Conservation (phyloP, 2,888 invertebrate species). For the Merodon equestris region DNA sequence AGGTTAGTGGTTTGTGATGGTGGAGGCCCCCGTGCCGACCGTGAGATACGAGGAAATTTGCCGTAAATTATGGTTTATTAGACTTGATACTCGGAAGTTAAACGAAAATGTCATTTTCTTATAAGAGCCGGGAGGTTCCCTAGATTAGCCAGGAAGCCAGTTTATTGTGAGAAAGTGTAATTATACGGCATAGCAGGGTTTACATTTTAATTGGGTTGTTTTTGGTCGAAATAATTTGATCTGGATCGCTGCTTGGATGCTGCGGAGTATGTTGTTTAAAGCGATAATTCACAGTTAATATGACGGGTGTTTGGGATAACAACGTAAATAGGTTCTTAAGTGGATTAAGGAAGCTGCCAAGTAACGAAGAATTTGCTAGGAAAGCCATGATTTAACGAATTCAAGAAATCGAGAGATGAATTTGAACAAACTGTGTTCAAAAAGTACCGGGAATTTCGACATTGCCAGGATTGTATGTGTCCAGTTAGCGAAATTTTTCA, state of each 20-base stretch:
- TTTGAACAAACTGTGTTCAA: too few species aligned
- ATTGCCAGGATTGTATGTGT: too few species aligned
- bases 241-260: conserved; percentile 36
- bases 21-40: not conserved
- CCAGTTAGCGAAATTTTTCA: too few species aligned
- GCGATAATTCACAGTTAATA: conserved; percentile 43
- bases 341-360: conserved; percentile 36
- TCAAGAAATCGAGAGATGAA: too few species aligned
- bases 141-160: conserved; percentile 13
- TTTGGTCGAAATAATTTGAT: conserved; percentile 65
- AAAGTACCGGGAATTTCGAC: too few species aligned
- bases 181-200: conserved; percentile 46
- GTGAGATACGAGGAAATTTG: conserved; percentile 55
- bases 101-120: conserved; percentile 62
- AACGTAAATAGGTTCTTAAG: conserved; percentile 36
- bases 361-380: too few species aligned
- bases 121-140: conserved; percentile 5
- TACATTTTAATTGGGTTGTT: conserved; percentile 66
- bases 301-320: conserved; percentile 29
- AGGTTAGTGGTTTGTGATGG: conserved; percentile 19
- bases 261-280: conserved; percentile 49
- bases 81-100: conserved; percentile 61
- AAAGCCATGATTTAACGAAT: too few species aligned
- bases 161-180: conserved; percentile 32
- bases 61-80: conserved; percentile 68